phyloP scores from a whole-genome alignment of 2,888 invertebrate genomes.

The Sipha maydis region DNA sequence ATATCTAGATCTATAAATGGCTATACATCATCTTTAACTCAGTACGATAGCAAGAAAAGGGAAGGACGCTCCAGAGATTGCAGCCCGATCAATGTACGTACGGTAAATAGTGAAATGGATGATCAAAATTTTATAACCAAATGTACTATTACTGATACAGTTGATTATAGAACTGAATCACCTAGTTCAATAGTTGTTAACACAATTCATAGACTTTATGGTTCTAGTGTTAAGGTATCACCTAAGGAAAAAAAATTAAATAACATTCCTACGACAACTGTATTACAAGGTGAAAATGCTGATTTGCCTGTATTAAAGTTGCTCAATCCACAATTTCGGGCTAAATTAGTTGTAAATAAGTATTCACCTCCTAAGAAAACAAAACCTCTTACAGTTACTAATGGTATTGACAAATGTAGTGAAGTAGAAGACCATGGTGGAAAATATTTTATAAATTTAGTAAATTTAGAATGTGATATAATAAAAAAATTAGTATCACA shows the following conservation, averaged over 20 bases:
- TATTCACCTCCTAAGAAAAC: slow-evolving; percentile 25
- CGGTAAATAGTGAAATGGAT: slow-evolving; percentile 45
- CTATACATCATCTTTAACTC: slow-evolving; percentile 55
- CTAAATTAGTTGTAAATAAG: slow-evolving; percentile 49
- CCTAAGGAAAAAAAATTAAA: slow-evolving; percentile 52
- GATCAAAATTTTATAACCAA: slow-evolving; percentile 49
- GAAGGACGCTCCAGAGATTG: slow-evolving; percentile 54
- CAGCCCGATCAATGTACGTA: slow-evolving; percentile 51
- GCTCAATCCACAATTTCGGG: slow-evolving; percentile 57
- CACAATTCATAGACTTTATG: slow-evolving; percentile 56
- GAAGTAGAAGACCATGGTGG: slow-evolving; percentile 30
- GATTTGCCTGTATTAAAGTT: slow-evolving; percentile 58
- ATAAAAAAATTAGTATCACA: slow-evolving; percentile 57
- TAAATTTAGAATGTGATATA: slow-evolving; percentile 54
- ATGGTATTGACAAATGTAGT: not conserved
- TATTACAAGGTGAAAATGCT: slow-evolving; percentile 40
- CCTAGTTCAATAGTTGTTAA: slow-evolving; percentile 49
- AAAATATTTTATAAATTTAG: slow-evolving; percentile 56
- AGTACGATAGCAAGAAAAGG: slow-evolving; percentile 57
- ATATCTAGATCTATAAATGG: slow-evolving; percentile 60
- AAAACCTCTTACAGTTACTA: slow-evolving; percentile 7
- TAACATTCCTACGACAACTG: slow-evolving; percentile 53
- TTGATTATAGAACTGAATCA: slow-evolving; percentile 57
- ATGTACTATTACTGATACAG: slow-evolving; percentile 52
- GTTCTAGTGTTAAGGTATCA: slow-evolving; percentile 56